Base-by-base conservation (phyloP, 2,888 invertebrate genomes). In the Geotrupes spiniger region DNA sequence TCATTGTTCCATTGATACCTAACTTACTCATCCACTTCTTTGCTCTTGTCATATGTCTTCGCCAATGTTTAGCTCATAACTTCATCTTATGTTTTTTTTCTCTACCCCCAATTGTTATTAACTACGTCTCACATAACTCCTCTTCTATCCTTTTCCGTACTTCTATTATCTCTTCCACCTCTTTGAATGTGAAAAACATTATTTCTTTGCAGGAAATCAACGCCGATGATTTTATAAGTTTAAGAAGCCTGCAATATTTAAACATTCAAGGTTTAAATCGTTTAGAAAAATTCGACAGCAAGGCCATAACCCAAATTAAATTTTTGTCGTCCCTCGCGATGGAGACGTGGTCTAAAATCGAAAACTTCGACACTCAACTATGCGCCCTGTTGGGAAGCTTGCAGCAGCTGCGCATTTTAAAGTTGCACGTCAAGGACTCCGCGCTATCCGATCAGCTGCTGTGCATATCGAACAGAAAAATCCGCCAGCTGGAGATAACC, bases 401-500 rank as follows among this genome's bases (percentile, higher is more conserved):
- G 52, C 84, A 85, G 8, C 84, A 86, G 9, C 72, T 93, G 33
- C 82, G 86, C 61, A 85, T 86, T 62, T 75, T 92, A 51, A 83
- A 86, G 56, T 79, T 93, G 55, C 83, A 88, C 64, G 83, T 92
- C 63, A 80, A 84, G 51, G 92, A 92, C 63, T 76, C 82, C 12
- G 74, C 78, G 28, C 78, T 93, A 60, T 84, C 85, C 16, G 81
- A 85, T 53, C 91, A 91, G 66, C 76, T 93, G 48, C 81, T 84
- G 53, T 84, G 89, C 59, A 79, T 85, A 26, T 87, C 90, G 56
- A 85, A 87, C 38, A 84, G 85, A 31, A 91, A 91, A 68, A 78
- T 93, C 36, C 80, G 86, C 46, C 83, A 88, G 61, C 72, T 94
- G 36, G 89, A 90, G 67, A 84, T 94, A 52, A 87, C 85, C 51